These are phyloP conservation scores for Alaudala cheleensis DNA, from an alignment of 2,113 vertebrate species.

Conservation along the genomic window DNA sequence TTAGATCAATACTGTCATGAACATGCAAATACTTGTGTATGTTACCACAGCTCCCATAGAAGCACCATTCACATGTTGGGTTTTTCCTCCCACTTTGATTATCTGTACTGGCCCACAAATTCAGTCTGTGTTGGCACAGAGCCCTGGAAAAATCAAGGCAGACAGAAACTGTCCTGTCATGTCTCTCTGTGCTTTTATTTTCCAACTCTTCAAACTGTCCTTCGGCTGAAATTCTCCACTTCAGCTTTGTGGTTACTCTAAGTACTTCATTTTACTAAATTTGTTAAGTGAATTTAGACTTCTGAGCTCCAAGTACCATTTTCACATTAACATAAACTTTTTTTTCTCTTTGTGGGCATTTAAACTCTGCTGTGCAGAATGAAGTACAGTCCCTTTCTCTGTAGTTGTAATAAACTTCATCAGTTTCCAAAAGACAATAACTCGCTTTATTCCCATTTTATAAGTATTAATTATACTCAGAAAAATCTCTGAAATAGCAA, in stretches of 20 bases:
- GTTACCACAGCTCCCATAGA: neutral
- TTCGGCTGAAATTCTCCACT: neutral
- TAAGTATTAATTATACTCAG: slow-evolving; percentile 52
- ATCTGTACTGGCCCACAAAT: neutral
- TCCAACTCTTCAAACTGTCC: neutral
- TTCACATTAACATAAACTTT: neutral
- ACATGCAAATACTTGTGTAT: neutral
- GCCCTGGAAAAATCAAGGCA: neutral
- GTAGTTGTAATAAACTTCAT: slow-evolving; percentile 39
- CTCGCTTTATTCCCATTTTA: slow-evolving; percentile 50
- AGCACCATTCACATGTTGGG: neutral
- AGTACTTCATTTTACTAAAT: neutral
- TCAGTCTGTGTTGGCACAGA: neutral
- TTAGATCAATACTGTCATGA: neutral
- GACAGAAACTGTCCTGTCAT: neutral
- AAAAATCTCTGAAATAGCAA: slow-evolving; percentile 34
- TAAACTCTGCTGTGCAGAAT: neutral
- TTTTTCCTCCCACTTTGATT: neutral
- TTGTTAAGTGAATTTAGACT: neutral
- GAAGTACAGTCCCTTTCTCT: slow-evolving; percentile 20
- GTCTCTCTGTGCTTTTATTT: neutral
- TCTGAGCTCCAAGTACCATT: neutral
- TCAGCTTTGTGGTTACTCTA: neutral
- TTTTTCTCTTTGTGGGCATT: neutral
- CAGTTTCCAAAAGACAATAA: slow-evolving; percentile 57